phyloP scores from a whole-genome alignment of 1,140 invertebrate species.

The Oncopodura yosiiana region DNA sequence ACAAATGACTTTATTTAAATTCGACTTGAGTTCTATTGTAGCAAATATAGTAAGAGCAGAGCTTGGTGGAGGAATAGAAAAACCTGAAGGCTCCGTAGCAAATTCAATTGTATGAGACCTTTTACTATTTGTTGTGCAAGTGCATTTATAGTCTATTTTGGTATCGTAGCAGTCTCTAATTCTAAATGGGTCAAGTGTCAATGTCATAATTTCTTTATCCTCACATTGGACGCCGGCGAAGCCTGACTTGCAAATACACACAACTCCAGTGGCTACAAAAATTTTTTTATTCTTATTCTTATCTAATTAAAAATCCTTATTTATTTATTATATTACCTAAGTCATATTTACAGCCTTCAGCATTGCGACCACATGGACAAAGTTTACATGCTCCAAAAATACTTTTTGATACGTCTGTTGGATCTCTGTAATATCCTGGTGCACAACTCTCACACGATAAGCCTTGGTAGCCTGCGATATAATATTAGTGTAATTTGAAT shows the following conservation, averaged over 20 bases:
- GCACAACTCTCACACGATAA: background rate
- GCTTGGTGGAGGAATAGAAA: background rate
- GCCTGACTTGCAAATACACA: slow-evolving; percentile 3
- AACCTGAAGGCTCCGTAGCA: background rate
- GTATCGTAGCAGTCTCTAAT: background rate
- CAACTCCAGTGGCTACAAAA: no score
- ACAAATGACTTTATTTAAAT: background rate
- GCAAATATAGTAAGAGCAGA: background rate
- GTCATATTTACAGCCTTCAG: background rate
- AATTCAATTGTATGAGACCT: background rate
- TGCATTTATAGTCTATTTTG: background rate
- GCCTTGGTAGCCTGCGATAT: background rate
- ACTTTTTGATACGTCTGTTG: background rate
- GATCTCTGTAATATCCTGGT: background rate
- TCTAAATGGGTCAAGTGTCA: background rate
- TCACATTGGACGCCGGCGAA: slow-evolving; percentile 4
- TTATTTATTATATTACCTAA: no score
- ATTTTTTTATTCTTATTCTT: no score
- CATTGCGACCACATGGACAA: background rate
- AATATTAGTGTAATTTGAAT: no score
- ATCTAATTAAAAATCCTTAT: no score
- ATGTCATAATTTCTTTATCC: background rate
- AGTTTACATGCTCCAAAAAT: background rate
- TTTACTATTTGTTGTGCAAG: background rate
- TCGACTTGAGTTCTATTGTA: background rate